These are phyloP conservation scores for Zaprionus vittiger DNA, from an alignment of 1,140 invertebrate species.

Conservation along the genomic window DNA sequence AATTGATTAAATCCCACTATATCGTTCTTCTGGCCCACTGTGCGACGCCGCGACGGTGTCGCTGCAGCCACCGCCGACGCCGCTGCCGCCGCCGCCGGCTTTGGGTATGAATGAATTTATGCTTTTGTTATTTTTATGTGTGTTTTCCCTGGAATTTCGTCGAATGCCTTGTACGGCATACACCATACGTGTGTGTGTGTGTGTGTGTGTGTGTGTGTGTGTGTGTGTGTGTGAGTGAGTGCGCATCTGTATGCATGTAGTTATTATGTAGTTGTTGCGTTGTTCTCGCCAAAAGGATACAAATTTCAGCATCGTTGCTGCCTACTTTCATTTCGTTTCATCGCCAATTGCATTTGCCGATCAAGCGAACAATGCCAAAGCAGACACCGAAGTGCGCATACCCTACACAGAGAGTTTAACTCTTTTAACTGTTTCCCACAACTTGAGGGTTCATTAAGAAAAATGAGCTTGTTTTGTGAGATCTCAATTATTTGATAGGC, in stretches of 20 bases:
- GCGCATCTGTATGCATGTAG: conserved; percentile 10
- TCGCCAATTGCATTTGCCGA: conserved; percentile 31
- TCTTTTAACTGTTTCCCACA: neutral
- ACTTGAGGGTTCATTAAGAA: conserved; percentile 6
- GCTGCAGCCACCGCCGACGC: conserved; percentile 21
- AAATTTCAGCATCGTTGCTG: conserved; percentile 30
- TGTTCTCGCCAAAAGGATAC: conserved; percentile 39
- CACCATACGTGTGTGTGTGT: neutral
- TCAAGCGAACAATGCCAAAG: neutral
- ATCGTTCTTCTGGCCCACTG: too few relatives aligned
- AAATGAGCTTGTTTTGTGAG: conserved; percentile 2
- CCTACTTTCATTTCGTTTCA: conserved; percentile 29
- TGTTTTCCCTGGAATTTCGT: conserved; percentile 62
- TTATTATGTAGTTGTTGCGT: conserved; percentile 20
- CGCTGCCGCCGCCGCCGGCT: conserved; percentile 21
- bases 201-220: conserved; percentile 2
- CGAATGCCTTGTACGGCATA: conserved; percentile 48
- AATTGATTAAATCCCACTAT: too few relatives aligned
- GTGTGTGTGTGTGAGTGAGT: conserved; percentile 8
- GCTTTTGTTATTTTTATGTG: conserved; percentile 67
- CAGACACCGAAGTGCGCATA: conserved; percentile 9
- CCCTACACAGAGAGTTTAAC: neutral
- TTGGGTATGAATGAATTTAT: conserved; percentile 67
- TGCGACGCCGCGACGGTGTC: conserved; percentile 20
- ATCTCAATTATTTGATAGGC: conserved; percentile 10